These are phyloP conservation scores for Torymus aiolomorphi DNA, from an alignment of 2,888 invertebrate genomes.

Conservation along the genomic window DNA sequence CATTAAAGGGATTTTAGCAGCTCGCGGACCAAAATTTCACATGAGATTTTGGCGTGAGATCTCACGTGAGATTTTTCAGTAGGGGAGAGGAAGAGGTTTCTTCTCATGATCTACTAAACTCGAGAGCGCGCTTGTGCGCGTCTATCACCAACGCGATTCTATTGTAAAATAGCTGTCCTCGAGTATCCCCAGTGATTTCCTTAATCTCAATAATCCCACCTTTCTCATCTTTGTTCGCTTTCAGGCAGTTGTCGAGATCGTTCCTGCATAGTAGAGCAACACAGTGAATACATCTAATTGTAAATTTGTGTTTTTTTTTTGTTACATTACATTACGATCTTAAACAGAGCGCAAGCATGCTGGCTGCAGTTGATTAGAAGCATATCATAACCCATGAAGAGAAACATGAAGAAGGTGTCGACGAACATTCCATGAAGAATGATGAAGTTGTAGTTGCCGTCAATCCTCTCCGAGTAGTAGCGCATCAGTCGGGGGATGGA, in stretches of 20 bases:
- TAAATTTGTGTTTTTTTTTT: neutral
- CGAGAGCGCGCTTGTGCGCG: slow-evolving; percentile 28
- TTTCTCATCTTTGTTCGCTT: neutral
- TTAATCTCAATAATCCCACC: no score
- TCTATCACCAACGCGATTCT: neutral
- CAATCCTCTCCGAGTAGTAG: slow-evolving; percentile 5
- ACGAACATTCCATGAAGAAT: slow-evolving; percentile 16
- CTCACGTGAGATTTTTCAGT: no score
- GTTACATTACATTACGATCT: neutral
- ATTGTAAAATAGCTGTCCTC: neutral
- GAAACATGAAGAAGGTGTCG: neutral
- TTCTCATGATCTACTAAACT: slow-evolving; percentile 19
- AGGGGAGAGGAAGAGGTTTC: no score
- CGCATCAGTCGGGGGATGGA: neutral
- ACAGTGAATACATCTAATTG: no score
- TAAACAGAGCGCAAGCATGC: slow-evolving; percentile 35
- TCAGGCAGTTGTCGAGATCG: neutral
- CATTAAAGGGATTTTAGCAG: no score
- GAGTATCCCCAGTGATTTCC: no score
- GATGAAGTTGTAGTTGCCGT: slow-evolving; percentile 25
- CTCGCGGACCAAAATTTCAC: no score
- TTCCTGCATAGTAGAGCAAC: neutral
- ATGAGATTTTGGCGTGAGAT: no score
- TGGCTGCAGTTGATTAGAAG: slow-evolving; percentile 27
- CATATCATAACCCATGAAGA: slow-evolving; percentile 28